These are phyloP conservation scores for Drosophila auraria DNA, from an alignment of 1,140 invertebrate species.

Conservation along the genomic window DNA sequence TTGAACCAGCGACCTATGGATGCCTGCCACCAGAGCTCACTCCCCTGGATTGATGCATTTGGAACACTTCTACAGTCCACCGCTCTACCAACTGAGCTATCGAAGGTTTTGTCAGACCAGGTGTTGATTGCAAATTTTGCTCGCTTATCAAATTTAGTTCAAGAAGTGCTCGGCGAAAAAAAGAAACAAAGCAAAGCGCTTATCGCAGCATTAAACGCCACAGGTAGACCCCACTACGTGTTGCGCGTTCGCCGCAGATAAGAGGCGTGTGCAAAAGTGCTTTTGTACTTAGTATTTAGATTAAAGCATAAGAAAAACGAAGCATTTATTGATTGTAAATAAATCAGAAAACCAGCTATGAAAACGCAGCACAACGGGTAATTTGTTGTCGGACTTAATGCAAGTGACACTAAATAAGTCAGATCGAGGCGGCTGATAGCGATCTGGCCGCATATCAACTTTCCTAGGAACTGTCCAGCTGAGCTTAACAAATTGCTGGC, in stretches of 20 bases:
- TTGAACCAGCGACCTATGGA: constrained; percentile 91
- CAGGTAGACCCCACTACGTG: constrained; percentile 14
- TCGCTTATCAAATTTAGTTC: constrained; percentile 40
- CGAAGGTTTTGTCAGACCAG: constrained; percentile 87
- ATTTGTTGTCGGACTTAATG: constrained; percentile 35
- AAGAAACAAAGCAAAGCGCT: constrained; percentile 50
- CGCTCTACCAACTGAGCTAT: constrained; percentile 96
- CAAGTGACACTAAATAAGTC: constrained; percentile 53
- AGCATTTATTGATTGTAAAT: constrained; percentile 23
- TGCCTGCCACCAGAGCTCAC: constrained; percentile 67
- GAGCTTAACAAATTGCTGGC: constrained; percentile 48
- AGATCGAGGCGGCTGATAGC: constrained; percentile 31
- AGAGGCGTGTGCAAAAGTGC: constrained; percentile 28
- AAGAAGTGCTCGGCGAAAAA: constrained; percentile 31
- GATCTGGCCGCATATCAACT: constrained; percentile 50
- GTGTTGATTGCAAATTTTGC: constrained; percentile 18
- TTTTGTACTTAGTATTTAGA: constrained; percentile 24
- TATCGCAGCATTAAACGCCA: constrained; percentile 64
- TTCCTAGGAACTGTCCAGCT: constrained; percentile 32
- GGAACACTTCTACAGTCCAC: constrained; percentile 90
- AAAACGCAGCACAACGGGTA: constrained; percentile 16
- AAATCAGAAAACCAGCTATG: constrained; percentile 16
- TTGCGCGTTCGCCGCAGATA: constrained; percentile 18
- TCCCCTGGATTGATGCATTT: too few species aligned
- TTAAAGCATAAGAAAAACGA: constrained; percentile 20